These are phyloP conservation scores for Acromyrmex echinatior DNA, from an alignment of 1,140 invertebrate genomes.

Conservation along the genomic window DNA sequence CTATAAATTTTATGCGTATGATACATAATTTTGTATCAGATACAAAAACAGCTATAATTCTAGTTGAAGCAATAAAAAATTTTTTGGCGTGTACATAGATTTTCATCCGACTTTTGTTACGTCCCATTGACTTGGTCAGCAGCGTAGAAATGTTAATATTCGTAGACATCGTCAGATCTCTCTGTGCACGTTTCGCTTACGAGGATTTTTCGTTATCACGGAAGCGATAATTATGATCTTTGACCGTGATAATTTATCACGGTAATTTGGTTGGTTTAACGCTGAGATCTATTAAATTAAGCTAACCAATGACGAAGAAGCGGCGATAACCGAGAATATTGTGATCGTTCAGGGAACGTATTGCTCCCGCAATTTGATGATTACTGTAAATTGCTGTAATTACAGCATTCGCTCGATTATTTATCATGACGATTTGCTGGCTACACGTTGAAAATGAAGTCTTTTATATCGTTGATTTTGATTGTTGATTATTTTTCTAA, in stretches of 20 bases:
- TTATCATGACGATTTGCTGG: constrained; percentile 35
- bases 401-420: constrained; percentile 9
- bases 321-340: constrained; percentile 48
- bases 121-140: background rate
- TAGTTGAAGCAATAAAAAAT: no score
- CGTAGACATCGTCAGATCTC: constrained; percentile 19
- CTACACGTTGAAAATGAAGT: constrained; percentile 4
- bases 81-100: background rate
- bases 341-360: constrained; percentile 33
- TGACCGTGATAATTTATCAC: constrained; percentile 31
- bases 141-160: constrained; percentile 23
- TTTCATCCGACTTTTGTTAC: constrained; percentile 7
- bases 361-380: constrained; percentile 42
- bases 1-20: no score
- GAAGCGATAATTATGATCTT: constrained; percentile 57
- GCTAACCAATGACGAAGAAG: constrained; percentile 46
- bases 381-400: constrained; percentile 56
- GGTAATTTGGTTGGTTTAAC: constrained; percentile 52
- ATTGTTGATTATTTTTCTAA: background rate
- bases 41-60: no score
- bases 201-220: constrained; percentile 11
- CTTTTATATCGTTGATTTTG: constrained; percentile 1
- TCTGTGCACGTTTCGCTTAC: constrained; percentile 3
- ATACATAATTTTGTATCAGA: no score
- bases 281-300: constrained; percentile 50